A percentile compares a stretch with the other conserved stretches of the same genome.
Conservation (phyloP, 2,113 vertebrate genomes). For the Ptilonorhynchus violaceus region DNA sequence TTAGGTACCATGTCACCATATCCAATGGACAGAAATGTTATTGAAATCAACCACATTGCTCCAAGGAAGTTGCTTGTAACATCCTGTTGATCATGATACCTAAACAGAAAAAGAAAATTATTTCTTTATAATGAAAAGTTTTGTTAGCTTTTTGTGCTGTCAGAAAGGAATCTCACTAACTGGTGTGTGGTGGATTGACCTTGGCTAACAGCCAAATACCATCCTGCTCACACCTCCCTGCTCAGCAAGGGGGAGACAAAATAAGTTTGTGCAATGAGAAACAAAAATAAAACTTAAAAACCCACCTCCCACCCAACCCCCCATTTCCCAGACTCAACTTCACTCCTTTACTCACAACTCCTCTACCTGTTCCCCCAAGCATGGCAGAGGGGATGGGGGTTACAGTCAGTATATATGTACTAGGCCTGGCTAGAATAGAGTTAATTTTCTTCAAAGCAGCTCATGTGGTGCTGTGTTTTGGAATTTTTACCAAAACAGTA, state of each 20-base stretch:
- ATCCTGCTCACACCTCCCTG: background rate
- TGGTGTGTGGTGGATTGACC: background rate
- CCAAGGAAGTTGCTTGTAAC: slow-evolving; percentile 96
- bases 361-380: background rate
- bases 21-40: slow-evolving; percentile 95
- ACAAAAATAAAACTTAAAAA: background rate
- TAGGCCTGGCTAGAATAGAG: background rate
- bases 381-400: background rate
- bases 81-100: slow-evolving; percentile 93
- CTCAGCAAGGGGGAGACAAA: background rate
- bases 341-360: background rate
- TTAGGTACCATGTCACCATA: slow-evolving; percentile 97
- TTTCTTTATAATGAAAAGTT: background rate
- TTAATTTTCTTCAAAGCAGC: background rate
- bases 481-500: background rate
- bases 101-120: slow-evolving; percentile 58
- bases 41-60: slow-evolving; percentile 98
- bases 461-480: background rate
- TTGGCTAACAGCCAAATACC: background rate
- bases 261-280: background rate
- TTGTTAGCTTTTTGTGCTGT: background rate
- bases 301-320: background rate
- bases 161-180: background rate
- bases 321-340: background rate
- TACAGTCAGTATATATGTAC: background rate